These are phyloP conservation scores for Azemiops feae DNA, from an alignment of 2,113 vertebrate genomes.

Conservation along the genomic window DNA sequence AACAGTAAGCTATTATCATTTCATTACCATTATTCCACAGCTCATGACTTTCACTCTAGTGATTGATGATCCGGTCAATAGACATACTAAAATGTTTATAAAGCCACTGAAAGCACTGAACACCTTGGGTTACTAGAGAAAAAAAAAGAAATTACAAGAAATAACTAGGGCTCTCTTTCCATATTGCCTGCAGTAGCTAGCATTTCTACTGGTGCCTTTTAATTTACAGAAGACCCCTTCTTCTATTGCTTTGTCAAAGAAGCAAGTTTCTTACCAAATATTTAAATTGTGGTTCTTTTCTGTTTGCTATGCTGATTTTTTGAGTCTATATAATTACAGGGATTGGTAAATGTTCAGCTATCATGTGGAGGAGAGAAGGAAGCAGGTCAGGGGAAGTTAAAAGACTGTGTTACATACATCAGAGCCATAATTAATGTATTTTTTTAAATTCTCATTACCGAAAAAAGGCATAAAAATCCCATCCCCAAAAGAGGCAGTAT, in stretches of 20 bases:
- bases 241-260: background rate
- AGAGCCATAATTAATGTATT: background rate
- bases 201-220: background rate
- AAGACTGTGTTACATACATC: background rate
- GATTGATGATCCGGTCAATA: slow-evolving; percentile 8
- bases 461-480: background rate
- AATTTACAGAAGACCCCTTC: background rate
- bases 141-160: background rate
- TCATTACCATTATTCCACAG: slow-evolving; percentile 40
- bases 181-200: background rate
- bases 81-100: slow-evolving; percentile 32
- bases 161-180: background rate
- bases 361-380: background rate
- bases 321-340: background rate
- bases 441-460: background rate
- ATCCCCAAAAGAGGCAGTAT: background rate
- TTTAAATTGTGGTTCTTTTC: background rate
- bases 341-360: background rate
- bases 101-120: slow-evolving; percentile 13
- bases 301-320: background rate
- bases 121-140: background rate
- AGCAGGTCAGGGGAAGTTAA: background rate
- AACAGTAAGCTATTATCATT: slow-evolving; percentile 41
- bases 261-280: background rate
- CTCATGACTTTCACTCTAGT: slow-evolving; percentile 23